A percentile compares a stretch with the other conserved stretches of the same genome.
Evolutionary conservation across 2,797 vertebrate genomes (phyloP).

Genomic region (Harpagifer antarcticus): DNA sequence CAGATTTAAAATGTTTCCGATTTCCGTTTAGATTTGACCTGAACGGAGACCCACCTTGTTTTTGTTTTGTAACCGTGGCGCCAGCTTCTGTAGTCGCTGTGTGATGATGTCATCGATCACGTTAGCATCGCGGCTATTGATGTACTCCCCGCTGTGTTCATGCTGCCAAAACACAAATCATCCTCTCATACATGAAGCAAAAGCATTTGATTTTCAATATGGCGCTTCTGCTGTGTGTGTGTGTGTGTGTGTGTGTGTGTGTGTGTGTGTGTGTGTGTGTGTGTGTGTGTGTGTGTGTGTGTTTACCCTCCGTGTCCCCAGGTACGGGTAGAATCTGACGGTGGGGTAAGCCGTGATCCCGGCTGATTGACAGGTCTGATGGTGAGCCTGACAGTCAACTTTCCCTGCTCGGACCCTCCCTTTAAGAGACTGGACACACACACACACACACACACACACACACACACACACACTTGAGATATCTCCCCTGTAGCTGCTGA

Average conservation of each 20-base stretch:
- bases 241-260: too few relatives aligned
- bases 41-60: conserved; percentile 83
- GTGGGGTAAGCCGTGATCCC: conserved; percentile 93
- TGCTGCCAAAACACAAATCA: conserved; percentile 79
- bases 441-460: neutral
- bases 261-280: neutral
- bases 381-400: conserved; percentile 92
- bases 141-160: conserved; percentile 86
- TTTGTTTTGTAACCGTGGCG: conserved; percentile 79
- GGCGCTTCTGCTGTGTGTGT: too few relatives aligned
- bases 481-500: too few relatives aligned
- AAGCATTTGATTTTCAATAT: too few relatives aligned
- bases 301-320: conserved; percentile 86
- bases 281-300: neutral
- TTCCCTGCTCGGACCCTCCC: conserved; percentile 94
- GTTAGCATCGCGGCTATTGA: conserved; percentile 90
- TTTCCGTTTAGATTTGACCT: neutral
- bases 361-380: conserved; percentile 90
- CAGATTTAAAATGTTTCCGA: neutral
- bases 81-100: conserved; percentile 85
- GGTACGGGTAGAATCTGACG: conserved; percentile 90
- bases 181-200: too few relatives aligned
- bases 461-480: neutral
- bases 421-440: conserved; percentile 86
- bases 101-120: conserved; percentile 87